Conservation (phyloP, 2,888 invertebrate species). For the Crepidodera aurea region DNA sequence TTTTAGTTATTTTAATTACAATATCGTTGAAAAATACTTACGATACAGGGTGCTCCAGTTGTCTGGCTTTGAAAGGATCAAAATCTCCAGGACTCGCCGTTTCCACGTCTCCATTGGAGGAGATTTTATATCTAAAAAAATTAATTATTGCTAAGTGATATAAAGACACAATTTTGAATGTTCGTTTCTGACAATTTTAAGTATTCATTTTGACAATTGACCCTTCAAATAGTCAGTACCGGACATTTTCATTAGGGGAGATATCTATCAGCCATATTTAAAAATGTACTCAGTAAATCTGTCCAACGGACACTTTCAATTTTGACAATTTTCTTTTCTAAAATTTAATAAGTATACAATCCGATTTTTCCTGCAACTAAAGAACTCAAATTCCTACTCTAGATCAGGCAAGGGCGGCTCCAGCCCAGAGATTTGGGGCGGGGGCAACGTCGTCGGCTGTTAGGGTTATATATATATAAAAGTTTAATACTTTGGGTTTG, state of each 20-base stretch:
- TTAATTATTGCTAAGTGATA: not conserved
- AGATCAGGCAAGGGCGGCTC: no score
- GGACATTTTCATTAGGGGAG: not conserved
- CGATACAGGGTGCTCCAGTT: conserved; percentile 81
- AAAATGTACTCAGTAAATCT: no score
- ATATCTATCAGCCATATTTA: not conserved
- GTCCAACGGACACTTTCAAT: no score
- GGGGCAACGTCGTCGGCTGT: no score
- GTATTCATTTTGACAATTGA: not conserved
- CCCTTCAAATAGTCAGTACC: not conserved
- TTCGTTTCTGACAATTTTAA: not conserved
- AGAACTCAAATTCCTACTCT: no score
- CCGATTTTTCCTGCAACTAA: no score
- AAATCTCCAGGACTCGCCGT: conserved; percentile 62
- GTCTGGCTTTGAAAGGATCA: conserved; percentile 79
- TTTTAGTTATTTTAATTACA: no score
- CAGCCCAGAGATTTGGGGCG: no score
- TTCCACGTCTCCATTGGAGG: conserved; percentile 69
- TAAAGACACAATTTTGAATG: not conserved
- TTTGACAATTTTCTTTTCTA: no score
- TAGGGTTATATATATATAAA: no score
- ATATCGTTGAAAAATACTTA: conserved; percentile 68
- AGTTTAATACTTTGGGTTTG: no score
- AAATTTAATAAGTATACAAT: no score
- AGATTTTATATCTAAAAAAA: conserved; percentile 68